phyloP scores from a whole-genome alignment of 2,797 vertebrate species.

The Siniperca obscura region DNA sequence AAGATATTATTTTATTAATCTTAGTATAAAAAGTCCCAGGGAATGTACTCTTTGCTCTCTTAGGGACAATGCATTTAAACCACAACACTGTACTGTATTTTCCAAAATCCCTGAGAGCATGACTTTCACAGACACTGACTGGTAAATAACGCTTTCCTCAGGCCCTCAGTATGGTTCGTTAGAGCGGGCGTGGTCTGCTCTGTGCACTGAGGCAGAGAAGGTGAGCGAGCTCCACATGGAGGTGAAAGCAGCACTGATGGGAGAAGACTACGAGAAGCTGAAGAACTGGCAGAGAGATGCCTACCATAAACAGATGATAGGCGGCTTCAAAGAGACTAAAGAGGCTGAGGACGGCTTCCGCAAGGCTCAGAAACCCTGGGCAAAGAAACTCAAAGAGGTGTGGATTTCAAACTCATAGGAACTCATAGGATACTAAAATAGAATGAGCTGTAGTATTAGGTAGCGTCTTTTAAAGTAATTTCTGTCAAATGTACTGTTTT shows the following conservation, averaged over 20 bases:
- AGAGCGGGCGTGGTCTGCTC: slow-evolving; percentile 93
- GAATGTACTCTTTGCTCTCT: neutral
- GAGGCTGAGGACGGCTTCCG: slow-evolving; percentile 97
- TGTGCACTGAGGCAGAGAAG: slow-evolving; percentile 96
- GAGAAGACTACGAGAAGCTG: slow-evolving; percentile 96
- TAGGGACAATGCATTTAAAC: neutral
- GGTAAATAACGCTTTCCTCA: slow-evolving; percentile 61
- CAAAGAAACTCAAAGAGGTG: slow-evolving; percentile 99
- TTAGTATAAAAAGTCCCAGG: neutral
- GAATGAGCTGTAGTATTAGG: neutral
- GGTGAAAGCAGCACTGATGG: slow-evolving; percentile 93
- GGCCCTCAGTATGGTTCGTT: slow-evolving; percentile 96
- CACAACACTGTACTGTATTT: neutral
- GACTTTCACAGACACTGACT: slow-evolving; percentile 8
- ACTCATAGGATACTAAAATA: neutral
- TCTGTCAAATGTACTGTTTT: neutral
- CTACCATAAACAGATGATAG: slow-evolving; percentile 99
- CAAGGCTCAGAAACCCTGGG: slow-evolving; percentile 99
- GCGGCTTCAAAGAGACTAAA: slow-evolving; percentile 97
- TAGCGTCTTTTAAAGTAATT: neutral
- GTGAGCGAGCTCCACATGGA: slow-evolving; percentile 98
- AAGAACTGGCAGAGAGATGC: slow-evolving; percentile 99
- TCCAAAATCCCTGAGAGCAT: neutral
- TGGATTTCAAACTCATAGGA: slow-evolving; percentile 10
- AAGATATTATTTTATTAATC: neutral